Evolutionary conservation across 1,140 invertebrate species (phyloP).

Genomic region (Oreohelix idahoensis): DNA sequence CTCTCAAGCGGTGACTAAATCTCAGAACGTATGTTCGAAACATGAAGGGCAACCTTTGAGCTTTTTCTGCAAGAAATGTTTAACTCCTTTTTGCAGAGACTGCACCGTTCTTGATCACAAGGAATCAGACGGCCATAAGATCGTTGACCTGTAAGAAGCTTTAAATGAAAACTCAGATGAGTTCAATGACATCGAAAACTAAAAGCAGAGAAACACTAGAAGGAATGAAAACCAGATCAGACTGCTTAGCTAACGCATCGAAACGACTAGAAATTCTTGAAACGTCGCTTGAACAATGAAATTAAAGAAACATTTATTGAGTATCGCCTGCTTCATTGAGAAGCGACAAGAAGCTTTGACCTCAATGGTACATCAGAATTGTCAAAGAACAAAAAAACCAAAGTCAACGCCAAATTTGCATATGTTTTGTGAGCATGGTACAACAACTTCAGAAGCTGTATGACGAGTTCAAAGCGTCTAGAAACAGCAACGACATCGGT

Average conservation of each 20-base stretch:
- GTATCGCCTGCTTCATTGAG: slow-evolving; percentile 64
- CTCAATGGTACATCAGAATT: slow-evolving; percentile 53
- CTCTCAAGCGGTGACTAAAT: slow-evolving; percentile 53
- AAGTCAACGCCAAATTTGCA: slow-evolving; percentile 61
- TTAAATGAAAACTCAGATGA: slow-evolving; percentile 58
- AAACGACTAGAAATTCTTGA: slow-evolving; percentile 67
- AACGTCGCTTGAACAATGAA: slow-evolving; percentile 55
- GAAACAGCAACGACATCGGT: slow-evolving; percentile 57
- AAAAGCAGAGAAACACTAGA: slow-evolving; percentile 58
- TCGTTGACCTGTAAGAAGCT: slow-evolving; percentile 63
- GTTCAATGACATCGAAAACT: slow-evolving; percentile 60
- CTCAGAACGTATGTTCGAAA: slow-evolving; percentile 64
- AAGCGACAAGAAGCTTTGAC: slow-evolving; percentile 62
- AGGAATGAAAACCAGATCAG: slow-evolving; percentile 60
- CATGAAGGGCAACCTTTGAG: slow-evolving; percentile 67
- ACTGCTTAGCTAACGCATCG: slow-evolving; percentile 62
- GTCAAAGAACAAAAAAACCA: slow-evolving; percentile 61
- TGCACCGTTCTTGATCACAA: slow-evolving; percentile 71
- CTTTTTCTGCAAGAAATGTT: slow-evolving; percentile 69
- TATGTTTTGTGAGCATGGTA: slow-evolving; percentile 60
- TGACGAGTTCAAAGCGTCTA: slow-evolving; percentile 60
- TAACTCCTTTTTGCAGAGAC: slow-evolving; percentile 65
- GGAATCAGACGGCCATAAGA: slow-evolving; percentile 61
- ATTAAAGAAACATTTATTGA: slow-evolving; percentile 70
- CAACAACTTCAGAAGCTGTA: slow-evolving; percentile 63